Conservation (phyloP, 2,888 invertebrate species). For the Agelastica alni region DNA sequence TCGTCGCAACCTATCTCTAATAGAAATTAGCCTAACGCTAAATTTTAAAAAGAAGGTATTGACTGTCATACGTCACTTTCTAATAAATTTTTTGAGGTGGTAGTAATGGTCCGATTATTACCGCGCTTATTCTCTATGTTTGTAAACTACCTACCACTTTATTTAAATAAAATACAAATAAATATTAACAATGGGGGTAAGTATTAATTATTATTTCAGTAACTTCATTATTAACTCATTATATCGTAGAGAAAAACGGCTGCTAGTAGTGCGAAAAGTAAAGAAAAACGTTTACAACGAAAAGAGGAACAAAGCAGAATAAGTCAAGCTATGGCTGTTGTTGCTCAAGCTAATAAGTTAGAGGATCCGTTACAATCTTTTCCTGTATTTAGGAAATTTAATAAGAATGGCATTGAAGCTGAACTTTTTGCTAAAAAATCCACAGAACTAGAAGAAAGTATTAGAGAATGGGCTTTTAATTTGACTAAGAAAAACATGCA, state of each 20-base stretch:
- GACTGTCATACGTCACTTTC: too few species aligned
- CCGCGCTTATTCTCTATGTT: conserved; percentile 11
- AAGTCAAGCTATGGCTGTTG: conserved; percentile 63
- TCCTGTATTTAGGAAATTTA: conserved; percentile 65
- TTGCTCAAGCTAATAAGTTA: conserved; percentile 65
- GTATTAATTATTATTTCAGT: not conserved
- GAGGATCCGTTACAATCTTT: conserved; percentile 65
- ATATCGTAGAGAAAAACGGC: conserved; percentile 60
- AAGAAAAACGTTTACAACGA: conserved; percentile 66
- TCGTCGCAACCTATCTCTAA: too few species aligned
- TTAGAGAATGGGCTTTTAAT: conserved; percentile 72
- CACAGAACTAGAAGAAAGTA: conserved; percentile 61
- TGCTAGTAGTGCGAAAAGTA: conserved; percentile 59
- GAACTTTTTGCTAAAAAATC: conserved; percentile 66
- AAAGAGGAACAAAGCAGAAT: conserved; percentile 65
- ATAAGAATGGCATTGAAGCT: conserved; percentile 64
- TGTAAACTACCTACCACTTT: not conserved
- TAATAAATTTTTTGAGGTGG: conserved; percentile 1
- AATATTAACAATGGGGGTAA: conserved; percentile 18
- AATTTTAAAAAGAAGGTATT: too few species aligned
- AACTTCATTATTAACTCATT: not conserved
- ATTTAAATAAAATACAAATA: conserved; percentile 1
- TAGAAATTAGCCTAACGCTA: too few species aligned
- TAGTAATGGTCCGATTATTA: not conserved
- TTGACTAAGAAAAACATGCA: conserved; percentile 82